These are phyloP conservation scores for Urocyon cinereoargenteus DNA, from an alignment of 2,797 vertebrate species.

Conservation along the genomic window DNA sequence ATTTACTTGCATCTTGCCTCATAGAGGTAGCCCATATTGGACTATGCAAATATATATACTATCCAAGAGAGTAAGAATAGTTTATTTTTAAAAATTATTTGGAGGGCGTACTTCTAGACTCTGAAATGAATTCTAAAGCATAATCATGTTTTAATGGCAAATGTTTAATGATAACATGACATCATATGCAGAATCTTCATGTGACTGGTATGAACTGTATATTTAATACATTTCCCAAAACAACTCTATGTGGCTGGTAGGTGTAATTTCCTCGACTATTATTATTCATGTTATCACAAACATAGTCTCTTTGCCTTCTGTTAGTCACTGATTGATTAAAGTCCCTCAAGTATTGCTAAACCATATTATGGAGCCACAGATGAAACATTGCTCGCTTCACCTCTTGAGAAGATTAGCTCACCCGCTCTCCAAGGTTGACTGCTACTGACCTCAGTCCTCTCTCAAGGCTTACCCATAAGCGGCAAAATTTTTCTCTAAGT, in stretches of 20 bases:
- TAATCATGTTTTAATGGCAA: neutral
- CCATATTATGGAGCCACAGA: neutral
- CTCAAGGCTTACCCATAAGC: neutral
- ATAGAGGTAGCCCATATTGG: neutral
- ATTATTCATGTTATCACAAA: neutral
- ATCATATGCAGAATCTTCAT: neutral
- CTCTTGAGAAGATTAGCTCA: slow-evolving; percentile 24
- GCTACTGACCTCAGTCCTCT: neutral
- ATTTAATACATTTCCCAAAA: neutral
- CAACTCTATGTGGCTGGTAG: neutral
- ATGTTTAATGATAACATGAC: neutral
- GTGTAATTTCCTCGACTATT: neutral
- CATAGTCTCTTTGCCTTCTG: neutral
- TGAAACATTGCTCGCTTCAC: neutral
- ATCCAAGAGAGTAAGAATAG: neutral
- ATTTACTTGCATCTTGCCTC: neutral
- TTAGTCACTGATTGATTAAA: neutral
- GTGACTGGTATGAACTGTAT: neutral
- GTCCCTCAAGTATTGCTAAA: neutral
- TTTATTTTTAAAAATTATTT: neutral
- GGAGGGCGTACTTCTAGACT: neutral
- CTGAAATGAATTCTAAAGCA: neutral
- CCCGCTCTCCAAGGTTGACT: neutral
- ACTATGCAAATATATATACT: neutral
- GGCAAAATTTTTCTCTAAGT: neutral